phyloP scores from a whole-genome alignment of 2,888 invertebrate species.

The Polyommatus iphigenia region DNA sequence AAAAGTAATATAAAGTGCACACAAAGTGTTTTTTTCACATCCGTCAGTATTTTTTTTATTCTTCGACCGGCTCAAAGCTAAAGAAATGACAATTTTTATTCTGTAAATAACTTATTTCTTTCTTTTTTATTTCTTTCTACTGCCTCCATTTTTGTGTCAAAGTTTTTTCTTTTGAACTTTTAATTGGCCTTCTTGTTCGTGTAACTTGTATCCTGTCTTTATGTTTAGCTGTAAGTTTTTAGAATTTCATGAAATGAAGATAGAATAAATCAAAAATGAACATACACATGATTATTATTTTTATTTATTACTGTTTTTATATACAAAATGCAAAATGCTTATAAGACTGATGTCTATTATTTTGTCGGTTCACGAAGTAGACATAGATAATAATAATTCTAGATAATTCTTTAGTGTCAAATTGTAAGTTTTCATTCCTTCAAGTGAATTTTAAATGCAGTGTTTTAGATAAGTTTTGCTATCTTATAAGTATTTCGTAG shows the following conservation, averaged over 20 bases:
- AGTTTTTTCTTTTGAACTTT: not conserved
- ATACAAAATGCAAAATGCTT: not conserved
- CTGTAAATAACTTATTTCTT: not conserved
- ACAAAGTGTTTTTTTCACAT: not conserved
- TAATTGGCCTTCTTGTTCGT: not conserved
- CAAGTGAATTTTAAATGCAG: slow-evolving; percentile 3
- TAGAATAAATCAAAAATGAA: not conserved
- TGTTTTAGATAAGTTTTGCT: slow-evolving; percentile 13
- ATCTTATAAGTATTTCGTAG: slow-evolving; percentile 13
- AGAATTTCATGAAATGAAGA: not conserved
- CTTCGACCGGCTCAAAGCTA: not conserved
- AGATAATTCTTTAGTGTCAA: slow-evolving; percentile 16
- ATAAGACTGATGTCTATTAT: slow-evolving; percentile 5
- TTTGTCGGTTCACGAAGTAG: not conserved
- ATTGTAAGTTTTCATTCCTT: slow-evolving; percentile 19
- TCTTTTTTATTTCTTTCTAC: not conserved
- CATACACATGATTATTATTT: not conserved
- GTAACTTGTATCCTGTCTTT: not conserved
- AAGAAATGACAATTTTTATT: not conserved
- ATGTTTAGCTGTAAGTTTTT: not conserved
- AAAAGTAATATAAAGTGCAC: not conserved
- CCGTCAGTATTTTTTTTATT: not conserved
- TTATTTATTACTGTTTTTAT: not conserved
- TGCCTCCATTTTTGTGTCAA: not conserved
- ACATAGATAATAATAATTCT: not conserved